Evolutionary conservation across 2,113 vertebrate genomes (phyloP), one percentile per base, ranked within the genome.

Genomic region (Lontra canadensis): DNA sequence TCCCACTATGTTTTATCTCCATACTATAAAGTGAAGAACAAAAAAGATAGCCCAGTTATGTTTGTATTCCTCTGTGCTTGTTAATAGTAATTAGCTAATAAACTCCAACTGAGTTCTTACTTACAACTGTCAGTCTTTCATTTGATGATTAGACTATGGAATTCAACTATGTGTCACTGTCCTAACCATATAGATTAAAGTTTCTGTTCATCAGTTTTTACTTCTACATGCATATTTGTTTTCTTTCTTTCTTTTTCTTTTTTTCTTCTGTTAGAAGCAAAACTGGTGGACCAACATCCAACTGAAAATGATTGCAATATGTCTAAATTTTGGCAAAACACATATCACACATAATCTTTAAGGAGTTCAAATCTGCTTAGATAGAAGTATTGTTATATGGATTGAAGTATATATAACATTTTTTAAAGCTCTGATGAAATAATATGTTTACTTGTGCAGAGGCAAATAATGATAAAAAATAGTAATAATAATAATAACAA

Each of bases 61-160:
- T 94, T 96, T 95, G 49, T 82, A 67, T 96, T 96, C 44, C 36
- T 96, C 39, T 61, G 61, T 79, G 81, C 67, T 63, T 52, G 86
- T 95, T 71, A 78, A 89, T 15, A 78, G 39, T 90, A 97, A 59
- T 61, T 87, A 96, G 39, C 44, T 97, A 94, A 95, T 93, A 95
- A 96, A 52, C 57, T 71, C 71, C 90, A 91, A 26, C 78, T 65
- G 67, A 65, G 42, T 91, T 97, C 42, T 81, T 84, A 93, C 71
- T 94, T 80, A 49, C 78, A 84, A 39, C 29, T 95, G 26, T 91
- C 90, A 47, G 14, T 84, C 36, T 96, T 89, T 95, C 85, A 85
- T 94, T 95, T 14, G 0, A 21, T 86, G 92, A 94, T 95, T 55
- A 94, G 88, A 49, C 44, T 90, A 0, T 39, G 65, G 63, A 90